These are phyloP conservation scores for Anguilla anguilla DNA, from an alignment of 2,797 vertebrate species.

Conservation along the genomic window DNA sequence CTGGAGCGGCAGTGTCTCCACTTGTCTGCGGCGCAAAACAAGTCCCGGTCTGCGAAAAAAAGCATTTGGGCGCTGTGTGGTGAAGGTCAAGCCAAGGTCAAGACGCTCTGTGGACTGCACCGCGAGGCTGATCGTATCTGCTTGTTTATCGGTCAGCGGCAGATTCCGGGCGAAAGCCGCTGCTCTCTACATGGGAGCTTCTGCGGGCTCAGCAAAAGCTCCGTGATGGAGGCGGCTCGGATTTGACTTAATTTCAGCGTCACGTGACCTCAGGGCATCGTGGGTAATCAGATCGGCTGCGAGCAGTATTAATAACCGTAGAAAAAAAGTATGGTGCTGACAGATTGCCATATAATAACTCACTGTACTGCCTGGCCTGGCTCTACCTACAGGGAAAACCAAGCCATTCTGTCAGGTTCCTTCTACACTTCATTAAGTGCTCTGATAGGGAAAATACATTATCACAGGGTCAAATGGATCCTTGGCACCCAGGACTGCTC, in stretches of 20 bases:
- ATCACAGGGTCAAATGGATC: neutral
- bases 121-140: neutral
- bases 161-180: neutral
- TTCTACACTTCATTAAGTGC: neutral
- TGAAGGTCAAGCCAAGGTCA: neutral
- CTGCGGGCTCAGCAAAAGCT: neutral
- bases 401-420: neutral
- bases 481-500: neutral
- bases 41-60: neutral
- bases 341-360: neutral
- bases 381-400: neutral
- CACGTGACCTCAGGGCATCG: neutral
- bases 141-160: neutral
- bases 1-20: neutral
- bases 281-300: constrained; percentile 6
- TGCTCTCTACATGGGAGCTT: neutral
- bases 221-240: neutral
- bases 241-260: neutral
- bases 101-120: neutral
- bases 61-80: neutral
- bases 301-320: neutral
- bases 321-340: neutral
- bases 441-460: neutral
- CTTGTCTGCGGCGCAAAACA: neutral
- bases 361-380: neutral